Conservation (phyloP, 2,113 vertebrate genomes). For the Podocnemis expansa region DNA sequence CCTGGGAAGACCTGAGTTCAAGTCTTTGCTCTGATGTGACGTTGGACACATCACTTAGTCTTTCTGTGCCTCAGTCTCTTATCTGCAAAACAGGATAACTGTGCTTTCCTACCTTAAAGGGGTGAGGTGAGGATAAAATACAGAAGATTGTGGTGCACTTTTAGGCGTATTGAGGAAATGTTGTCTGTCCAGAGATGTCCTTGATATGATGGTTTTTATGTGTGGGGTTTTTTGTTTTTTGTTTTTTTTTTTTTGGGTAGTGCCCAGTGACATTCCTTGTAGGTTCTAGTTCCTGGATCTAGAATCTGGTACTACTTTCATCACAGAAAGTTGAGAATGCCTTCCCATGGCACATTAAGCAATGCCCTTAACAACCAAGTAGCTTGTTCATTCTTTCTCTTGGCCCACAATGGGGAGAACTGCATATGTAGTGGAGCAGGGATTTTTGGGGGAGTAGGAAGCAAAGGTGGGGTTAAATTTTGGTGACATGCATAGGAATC, state of each 20-base stretch:
- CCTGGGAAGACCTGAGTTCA: neutral
- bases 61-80: neutral
- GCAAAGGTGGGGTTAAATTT: neutral
- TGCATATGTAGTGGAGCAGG: neutral
- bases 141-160: neutral
- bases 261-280: accelerated
- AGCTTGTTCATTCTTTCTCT: neutral
- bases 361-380: neutral
- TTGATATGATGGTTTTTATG: no score
- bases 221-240: no score
- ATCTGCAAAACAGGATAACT: neutral
- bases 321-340: neutral
- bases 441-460: neutral
- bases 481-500: neutral
- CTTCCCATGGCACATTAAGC: neutral
- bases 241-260: neutral
- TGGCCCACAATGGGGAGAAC: neutral
- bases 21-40: neutral
- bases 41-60: neutral
- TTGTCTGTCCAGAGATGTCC: neutral
- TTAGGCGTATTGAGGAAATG: neutral
- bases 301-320: accelerated
- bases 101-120: neutral
- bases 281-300: no score
- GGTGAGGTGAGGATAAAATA: neutral